phyloP scores from a whole-genome alignment of 2,113 vertebrate genomes.

The Cygnus buccinator region DNA sequence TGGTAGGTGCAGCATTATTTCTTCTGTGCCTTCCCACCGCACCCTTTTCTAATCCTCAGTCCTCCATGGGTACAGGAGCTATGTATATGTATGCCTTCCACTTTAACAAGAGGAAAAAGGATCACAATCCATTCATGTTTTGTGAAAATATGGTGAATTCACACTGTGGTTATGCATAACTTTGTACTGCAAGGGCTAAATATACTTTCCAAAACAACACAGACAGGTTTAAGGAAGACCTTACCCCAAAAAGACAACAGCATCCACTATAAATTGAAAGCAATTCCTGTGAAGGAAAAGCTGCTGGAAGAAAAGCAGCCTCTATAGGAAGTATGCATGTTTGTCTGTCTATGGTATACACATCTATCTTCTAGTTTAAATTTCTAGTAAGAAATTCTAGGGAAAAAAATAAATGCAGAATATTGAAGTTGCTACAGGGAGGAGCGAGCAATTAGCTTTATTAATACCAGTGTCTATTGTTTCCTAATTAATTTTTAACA shows the following conservation, averaged over 20 bases:
- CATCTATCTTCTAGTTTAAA: neutral
- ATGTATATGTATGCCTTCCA: neutral
- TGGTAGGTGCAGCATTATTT: neutral
- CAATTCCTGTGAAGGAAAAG: neutral
- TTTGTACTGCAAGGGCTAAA: neutral
- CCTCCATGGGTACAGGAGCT: neutral
- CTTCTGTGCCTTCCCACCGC: neutral
- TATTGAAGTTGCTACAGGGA: neutral
- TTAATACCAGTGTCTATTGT: neutral
- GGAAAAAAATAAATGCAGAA: neutral
- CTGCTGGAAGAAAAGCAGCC: neutral
- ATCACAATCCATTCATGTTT: neutral
- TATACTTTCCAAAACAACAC: neutral
- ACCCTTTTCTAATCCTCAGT: neutral
- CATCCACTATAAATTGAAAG: neutral
- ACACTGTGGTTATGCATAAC: neutral
- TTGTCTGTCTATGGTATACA: neutral
- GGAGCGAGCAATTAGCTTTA: neutral
- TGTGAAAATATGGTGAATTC: neutral
- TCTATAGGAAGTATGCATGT: neutral
- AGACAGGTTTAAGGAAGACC: neutral
- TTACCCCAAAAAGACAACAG: neutral
- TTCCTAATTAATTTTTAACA: constrained; percentile 23
- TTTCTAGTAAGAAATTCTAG: neutral
- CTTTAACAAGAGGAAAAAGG: neutral